Conservation (phyloP, 2,113 vertebrate genomes). For the Tyrannus savana region DNA sequence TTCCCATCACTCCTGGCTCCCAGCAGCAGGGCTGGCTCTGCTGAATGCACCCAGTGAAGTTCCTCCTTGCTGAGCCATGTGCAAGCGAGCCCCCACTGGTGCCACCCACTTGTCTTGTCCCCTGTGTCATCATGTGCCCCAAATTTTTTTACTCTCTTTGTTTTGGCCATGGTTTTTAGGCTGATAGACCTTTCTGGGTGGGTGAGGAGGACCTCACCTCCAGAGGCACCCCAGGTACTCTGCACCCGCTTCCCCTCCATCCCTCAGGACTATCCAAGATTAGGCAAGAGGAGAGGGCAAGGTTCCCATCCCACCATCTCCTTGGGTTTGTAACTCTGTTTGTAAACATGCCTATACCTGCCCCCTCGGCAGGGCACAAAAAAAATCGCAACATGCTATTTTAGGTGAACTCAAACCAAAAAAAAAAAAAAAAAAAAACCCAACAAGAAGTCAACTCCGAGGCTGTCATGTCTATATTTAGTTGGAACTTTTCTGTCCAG, state of each 20-base stretch:
- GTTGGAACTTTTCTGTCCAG: conserved; percentile 72
- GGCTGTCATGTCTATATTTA: conserved; percentile 80
- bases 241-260: fast-evolving
- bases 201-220: not conserved
- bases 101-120: not conserved
- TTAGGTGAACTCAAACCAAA: conserved; percentile 48
- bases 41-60: not conserved
- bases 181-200: not conserved
- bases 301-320: not conserved
- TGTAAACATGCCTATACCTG: not conserved
- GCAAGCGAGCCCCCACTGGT: fast-evolving
- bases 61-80: not conserved
- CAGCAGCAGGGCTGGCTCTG: not conserved
- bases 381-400: conserved; percentile 32
- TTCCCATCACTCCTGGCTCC: not conserved
- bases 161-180: not conserved
- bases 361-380: not conserved
- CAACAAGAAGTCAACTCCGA: conserved; percentile 11
- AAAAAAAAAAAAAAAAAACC: not conserved
- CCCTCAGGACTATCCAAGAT: not conserved
- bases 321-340: conserved; percentile 4
- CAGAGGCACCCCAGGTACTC: not conserved
- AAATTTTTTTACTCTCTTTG: not conserved
- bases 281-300: not conserved
- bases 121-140: fast-evolving